phyloP scores from a whole-genome alignment of 1,140 invertebrate species.

The Nephotettix cincticeps region DNA sequence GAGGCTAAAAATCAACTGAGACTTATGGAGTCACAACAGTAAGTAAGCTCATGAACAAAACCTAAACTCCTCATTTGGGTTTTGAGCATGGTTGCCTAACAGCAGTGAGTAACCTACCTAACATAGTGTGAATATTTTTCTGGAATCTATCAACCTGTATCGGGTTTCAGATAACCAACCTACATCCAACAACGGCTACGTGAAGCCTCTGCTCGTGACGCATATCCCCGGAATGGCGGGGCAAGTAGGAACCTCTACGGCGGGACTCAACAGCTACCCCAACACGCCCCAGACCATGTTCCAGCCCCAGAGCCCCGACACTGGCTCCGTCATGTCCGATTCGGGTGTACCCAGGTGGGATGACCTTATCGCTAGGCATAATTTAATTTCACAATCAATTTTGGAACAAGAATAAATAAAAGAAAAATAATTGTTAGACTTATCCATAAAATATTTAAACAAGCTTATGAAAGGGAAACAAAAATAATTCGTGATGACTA shows the following conservation, averaged over 20 bases:
- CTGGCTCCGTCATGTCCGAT: conserved; percentile 36
- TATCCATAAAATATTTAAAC: neutral
- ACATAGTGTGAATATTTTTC: too few species aligned
- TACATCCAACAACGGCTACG: conserved; percentile 77
- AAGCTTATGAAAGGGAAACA: neutral
- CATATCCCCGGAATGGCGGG: conserved; percentile 74
- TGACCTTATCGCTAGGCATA: neutral
- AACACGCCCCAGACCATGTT: conserved; percentile 49
- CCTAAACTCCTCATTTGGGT: too few species aligned
- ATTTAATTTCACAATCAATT: neutral
- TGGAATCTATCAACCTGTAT: too few species aligned
- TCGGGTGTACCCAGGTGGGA: conserved; percentile 42
- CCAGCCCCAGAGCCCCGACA: conserved; percentile 54
- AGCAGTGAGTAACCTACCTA: too few species aligned
- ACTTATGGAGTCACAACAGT: too few species aligned
- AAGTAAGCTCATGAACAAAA: too few species aligned
- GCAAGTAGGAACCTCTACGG: conserved; percentile 37
- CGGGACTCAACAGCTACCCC: conserved; percentile 48
- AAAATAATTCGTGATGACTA: neutral
- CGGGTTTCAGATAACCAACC: conserved; percentile 61
- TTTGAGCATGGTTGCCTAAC: too few species aligned
- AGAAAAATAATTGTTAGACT: neutral
- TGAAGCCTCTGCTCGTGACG: conserved; percentile 80
- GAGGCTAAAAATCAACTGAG: too few species aligned
- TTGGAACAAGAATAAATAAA: neutral